Percentiles rank a stretch among this genome's conserved stretches.
phyloP scores from a whole-genome alignment of 2,797 vertebrate species.

The Protosalanx chinensis region DNA sequence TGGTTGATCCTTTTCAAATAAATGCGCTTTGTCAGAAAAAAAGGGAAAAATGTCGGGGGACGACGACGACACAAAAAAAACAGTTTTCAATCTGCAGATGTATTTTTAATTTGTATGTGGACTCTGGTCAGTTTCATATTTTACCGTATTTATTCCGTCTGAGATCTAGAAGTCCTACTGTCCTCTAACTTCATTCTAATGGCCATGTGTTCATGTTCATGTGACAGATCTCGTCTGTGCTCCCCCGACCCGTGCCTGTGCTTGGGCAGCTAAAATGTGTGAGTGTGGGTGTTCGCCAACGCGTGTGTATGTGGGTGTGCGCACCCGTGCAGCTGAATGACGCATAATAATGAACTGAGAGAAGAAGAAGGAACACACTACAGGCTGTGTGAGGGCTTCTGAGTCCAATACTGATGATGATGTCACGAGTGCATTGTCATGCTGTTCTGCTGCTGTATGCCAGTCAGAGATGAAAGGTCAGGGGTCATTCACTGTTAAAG shows the following conservation, averaged over 20 bases:
- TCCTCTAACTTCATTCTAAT: background rate
- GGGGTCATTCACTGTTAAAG: background rate
- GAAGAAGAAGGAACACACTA: slow-evolving; percentile 4
- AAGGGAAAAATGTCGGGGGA: slow-evolving; percentile 23
- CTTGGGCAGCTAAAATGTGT: slow-evolving; percentile 3
- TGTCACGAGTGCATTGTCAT: slow-evolving; percentile 43
- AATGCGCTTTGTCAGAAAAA: slow-evolving; percentile 59
- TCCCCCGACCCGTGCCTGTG: slow-evolving; percentile 9
- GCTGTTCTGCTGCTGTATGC: slow-evolving; percentile 30
- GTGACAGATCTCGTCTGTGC: slow-evolving; percentile 17
- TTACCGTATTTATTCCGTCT: slow-evolving; percentile 36
- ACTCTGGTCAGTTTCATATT: slow-evolving; percentile 49
- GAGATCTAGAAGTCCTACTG: slow-evolving; percentile 17
- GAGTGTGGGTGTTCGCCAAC: slow-evolving; percentile 6
- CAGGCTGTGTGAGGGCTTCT: slow-evolving; percentile 11
- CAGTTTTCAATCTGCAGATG: slow-evolving; percentile 47
- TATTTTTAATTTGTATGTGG: slow-evolving; percentile 36
- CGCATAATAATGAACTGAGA: background rate
- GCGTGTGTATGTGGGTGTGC: background rate
- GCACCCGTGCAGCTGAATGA: slow-evolving; percentile 9
- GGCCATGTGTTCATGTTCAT: slow-evolving; percentile 38
- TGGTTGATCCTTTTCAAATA: slow-evolving; percentile 47
- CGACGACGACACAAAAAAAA: slow-evolving; percentile 2
- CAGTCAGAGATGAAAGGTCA: slow-evolving; percentile 3
- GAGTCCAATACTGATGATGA: slow-evolving; percentile 19